These are phyloP conservation scores for Lypha dubia DNA, from an alignment of 2,888 invertebrate species.

Conservation along the genomic window DNA sequence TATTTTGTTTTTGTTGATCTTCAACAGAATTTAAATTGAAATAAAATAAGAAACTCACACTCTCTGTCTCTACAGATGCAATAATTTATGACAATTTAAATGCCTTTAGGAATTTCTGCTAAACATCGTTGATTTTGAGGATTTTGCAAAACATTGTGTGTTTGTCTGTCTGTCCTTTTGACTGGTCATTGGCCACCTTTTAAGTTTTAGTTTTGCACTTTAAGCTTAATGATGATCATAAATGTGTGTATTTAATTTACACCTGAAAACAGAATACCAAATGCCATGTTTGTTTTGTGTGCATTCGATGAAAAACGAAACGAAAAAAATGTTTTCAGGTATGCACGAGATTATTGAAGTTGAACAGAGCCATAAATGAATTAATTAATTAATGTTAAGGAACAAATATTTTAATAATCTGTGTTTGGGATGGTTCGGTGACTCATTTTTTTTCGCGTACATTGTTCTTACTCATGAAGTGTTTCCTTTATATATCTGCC, in stretches of 20 bases:
- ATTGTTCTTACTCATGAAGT: not conserved
- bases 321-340: conserved; percentile 18
- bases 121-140: conserved; percentile 56
- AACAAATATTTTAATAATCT: too few relatives aligned
- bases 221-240: conserved; percentile 73
- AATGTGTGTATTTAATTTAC: conserved; percentile 74
- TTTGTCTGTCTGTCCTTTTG: conserved; percentile 24
- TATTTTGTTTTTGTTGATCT: conserved; percentile 8
- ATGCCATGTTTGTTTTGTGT: conserved; percentile 47
- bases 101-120: conserved; percentile 71
- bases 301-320: conserved; percentile 14
- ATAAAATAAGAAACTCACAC: conserved; percentile 39
- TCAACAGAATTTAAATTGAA: conserved; percentile 51
- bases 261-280: conserved; percentile 67
- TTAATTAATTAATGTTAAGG: too few relatives aligned
- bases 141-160: conserved; percentile 2
- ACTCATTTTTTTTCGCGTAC: not conserved
- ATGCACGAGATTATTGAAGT: not conserved
- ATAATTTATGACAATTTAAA: conserved; percentile 74
- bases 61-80: conserved; percentile 51
- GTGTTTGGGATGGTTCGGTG: not conserved
- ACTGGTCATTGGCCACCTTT: conserved; percentile 57
- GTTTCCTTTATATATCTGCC: conserved; percentile 12
- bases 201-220: conserved; percentile 57
- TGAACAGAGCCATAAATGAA: conserved; percentile 1